Evolutionary conservation across 2,113 vertebrate species (phyloP), one percentile per base, ranked within the genome.

Genomic region (Elachura formosa): DNA sequence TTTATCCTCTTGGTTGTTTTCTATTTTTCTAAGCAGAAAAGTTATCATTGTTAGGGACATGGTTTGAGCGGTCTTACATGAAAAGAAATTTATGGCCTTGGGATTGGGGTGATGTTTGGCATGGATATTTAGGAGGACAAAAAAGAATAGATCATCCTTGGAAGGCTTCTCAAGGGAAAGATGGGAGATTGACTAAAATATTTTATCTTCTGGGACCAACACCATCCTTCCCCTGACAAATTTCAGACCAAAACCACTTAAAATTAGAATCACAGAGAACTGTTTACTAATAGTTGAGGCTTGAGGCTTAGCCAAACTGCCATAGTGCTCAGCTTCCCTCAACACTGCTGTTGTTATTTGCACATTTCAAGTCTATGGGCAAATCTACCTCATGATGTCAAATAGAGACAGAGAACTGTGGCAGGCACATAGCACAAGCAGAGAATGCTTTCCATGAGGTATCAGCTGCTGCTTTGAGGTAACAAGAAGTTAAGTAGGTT

Each of bases 391-490:
- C 17, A 75, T 23, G 25, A 18, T 80, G 59, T 43, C 40, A 63
- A 36, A 85, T 1, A 34, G 40, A 31, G 58, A 62, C 51, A 76
- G 31, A 38, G 56, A 52, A 22, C 26, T 25, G 29, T 6, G 61
- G 40, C 48, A 75, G 69, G n/a, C 26, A 45, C 0, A 0, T 14
- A 75, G 52, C 43, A 45, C 43, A 64, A 28, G 36, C 15, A 51
- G 63, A 77, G 48, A 86, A 62, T 49, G 25, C 48, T 76, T 62
- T 80, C 77, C 43, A 28, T 55, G 54, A 72, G 48, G 23, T 64
- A 68, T 71, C 67, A 68, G 56, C 74, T 68, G 41, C 74, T 94
- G 61, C 76, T 95, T 87, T 81, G 85, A 92, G 93, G 87, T 90
- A 94, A 84, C 89, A 68, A 74, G 9, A 21, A 38, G 17, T 56